Conservation (phyloP, 2,888 invertebrate species). For the Fissipunctia ypsillon region DNA sequence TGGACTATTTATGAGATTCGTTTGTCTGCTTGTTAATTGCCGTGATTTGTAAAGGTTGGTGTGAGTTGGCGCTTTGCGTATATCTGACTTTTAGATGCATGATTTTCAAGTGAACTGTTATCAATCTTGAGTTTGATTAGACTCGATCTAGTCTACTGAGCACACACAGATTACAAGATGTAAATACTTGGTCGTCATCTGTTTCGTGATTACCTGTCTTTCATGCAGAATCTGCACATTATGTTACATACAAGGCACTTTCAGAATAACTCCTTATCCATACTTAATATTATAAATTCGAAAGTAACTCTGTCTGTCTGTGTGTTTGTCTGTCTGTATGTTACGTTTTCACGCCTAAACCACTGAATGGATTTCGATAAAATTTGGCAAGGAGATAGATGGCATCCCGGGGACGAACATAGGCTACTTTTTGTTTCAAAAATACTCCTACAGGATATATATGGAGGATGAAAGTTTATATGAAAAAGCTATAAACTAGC, state of each 20-base stretch:
- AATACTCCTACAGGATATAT: no score
- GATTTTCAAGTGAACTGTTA: background rate
- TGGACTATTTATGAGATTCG: slow-evolving; percentile 34
- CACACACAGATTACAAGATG: background rate
- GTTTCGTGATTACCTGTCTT: background rate
- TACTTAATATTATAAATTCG: no score
- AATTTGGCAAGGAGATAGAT: no score
- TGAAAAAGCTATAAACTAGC: no score
- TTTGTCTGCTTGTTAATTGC: slow-evolving; percentile 46
- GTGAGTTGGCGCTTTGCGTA: background rate
- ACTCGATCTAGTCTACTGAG: background rate
- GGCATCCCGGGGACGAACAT: no score
- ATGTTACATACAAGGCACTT: background rate
- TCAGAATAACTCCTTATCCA: background rate
- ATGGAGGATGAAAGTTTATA: no score
- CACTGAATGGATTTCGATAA: no score
- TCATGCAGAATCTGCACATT: background rate
- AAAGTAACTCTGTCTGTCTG: no score
- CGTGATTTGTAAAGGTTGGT: background rate
- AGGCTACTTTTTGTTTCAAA: no score
- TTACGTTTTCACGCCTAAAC: no score
- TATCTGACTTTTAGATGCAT: background rate
- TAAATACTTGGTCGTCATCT: background rate
- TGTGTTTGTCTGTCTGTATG: no score
- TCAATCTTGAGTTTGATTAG: background rate